Conservation (phyloP, 2,797 vertebrate species). For the Spheniscus humboldti region DNA sequence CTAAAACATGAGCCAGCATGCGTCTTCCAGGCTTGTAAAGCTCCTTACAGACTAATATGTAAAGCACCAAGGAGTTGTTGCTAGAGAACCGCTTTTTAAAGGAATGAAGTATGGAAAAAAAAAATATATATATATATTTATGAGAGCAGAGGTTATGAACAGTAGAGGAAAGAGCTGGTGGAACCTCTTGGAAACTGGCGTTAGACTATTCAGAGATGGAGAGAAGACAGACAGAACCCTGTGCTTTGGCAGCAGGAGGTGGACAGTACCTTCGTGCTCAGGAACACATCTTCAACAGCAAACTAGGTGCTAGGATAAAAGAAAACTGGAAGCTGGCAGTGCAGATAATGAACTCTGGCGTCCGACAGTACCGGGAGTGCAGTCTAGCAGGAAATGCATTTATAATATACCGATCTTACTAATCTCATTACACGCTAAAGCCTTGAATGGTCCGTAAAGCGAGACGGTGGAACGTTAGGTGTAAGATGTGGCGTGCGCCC, state of each 20-base stretch:
- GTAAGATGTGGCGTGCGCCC: not conserved
- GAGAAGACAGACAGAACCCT: not conserved
- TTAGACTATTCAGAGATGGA: not conserved
- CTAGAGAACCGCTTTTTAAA: not conserved
- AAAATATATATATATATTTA: not conserved
- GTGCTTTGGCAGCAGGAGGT: not conserved
- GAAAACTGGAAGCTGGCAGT: not conserved
- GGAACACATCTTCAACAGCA: not conserved
- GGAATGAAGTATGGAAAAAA: not conserved
- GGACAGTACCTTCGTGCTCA: not conserved
- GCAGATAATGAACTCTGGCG: not conserved
- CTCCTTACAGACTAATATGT: slow-evolving; percentile 11
- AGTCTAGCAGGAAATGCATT: not conserved
- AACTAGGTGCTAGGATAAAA: not conserved
- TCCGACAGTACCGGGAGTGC: not conserved
- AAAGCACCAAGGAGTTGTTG: slow-evolving; percentile 43
- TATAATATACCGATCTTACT: fast-evolving
- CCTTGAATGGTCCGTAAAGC: not conserved
- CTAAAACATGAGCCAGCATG: slow-evolving; percentile 14
- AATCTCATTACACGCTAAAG: not conserved
- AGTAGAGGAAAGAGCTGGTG: slow-evolving; percentile 40
- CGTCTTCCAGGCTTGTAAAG: slow-evolving; percentile 23
- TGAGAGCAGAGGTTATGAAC: slow-evolving; percentile 34
- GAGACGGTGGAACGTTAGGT: not conserved
- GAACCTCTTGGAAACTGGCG: not conserved